A percentile compares a stretch with the other conserved stretches of the same genome.
Conservation (phyloP, 2,113 vertebrate species). For the Sisor rabdophorus region DNA sequence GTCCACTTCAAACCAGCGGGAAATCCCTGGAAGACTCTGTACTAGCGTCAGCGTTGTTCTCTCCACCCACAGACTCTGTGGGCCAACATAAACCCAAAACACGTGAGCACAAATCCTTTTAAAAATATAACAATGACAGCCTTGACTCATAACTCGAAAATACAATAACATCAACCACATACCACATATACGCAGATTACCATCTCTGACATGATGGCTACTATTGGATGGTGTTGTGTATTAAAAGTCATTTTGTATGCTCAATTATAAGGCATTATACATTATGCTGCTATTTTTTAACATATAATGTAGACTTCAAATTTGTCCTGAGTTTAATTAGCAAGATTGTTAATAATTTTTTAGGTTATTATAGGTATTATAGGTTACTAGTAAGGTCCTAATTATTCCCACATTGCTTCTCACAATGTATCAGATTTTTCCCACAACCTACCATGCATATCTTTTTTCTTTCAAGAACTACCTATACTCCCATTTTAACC, state of each 20-base stretch:
- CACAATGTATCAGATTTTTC: neutral
- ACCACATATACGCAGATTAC: constrained; percentile 12
- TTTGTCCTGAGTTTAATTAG: neutral
- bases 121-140: constrained; percentile 29
- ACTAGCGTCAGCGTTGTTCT: constrained; percentile 92
- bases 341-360: too few species aligned
- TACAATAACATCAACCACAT: constrained; percentile 21
- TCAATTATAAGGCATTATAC: neutral
- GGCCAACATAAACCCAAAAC: constrained; percentile 20
- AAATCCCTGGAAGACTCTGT: constrained; percentile 98
- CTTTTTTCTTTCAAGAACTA: neutral
- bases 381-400: too few species aligned
- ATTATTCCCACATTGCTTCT: neutral
- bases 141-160: constrained; percentile 14
- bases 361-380: too few species aligned
- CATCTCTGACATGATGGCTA: constrained; percentile 1
- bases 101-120: constrained; percentile 12
- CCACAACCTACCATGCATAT: neutral
- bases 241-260: constrained; percentile 11
- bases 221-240: neutral
- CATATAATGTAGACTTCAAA: neutral
- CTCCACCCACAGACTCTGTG: constrained; percentile 96
- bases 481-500: neutral
- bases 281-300: neutral
- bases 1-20: constrained; percentile 98